A percentile compares a stretch with the other conserved stretches of the same genome.
Evolutionary conservation across 2,797 vertebrate species (phyloP).

Genomic region (Oreochromis grahami): DNA sequence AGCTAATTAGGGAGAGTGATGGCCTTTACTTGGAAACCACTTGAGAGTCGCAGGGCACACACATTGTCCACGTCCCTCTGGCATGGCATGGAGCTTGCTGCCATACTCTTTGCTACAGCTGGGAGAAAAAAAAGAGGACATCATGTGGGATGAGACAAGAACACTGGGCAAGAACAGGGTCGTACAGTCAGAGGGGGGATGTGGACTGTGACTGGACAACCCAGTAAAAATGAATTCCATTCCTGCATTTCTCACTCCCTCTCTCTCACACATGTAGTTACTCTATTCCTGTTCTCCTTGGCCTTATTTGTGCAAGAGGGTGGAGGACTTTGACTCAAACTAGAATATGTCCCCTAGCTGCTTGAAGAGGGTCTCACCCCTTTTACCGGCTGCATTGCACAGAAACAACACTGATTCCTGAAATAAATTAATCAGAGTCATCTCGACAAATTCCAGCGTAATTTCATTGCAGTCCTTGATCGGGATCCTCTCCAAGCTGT

Average conservation of each 20-base stretch:
- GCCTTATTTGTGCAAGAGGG: neutral
- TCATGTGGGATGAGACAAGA: constrained; percentile 11
- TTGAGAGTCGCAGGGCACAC: constrained; percentile 68
- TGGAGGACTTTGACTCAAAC: neutral
- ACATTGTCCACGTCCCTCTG: constrained; percentile 75
- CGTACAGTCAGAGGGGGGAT: neutral
- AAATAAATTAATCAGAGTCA: constrained; percentile 24
- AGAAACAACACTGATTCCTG: constrained; percentile 21
- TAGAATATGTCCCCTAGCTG: neutral
- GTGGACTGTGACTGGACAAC: constrained; percentile 19
- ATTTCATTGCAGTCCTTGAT: constrained; percentile 34
- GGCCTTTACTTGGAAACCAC: constrained; percentile 86
- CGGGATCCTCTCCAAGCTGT: constrained; percentile 41
- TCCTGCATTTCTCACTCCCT: constrained; percentile 18
- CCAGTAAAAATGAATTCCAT: neutral
- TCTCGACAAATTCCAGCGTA: constrained; percentile 31
- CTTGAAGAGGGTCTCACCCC: neutral
- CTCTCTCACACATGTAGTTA: neutral
- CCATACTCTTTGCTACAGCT: constrained; percentile 52
- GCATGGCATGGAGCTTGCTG: constrained; percentile 58
- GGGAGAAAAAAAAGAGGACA: constrained; percentile 35
- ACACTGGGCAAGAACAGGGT: constrained; percentile 12
- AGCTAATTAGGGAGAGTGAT: constrained; percentile 96
- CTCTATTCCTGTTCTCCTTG: constrained; percentile 16
- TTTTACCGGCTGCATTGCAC: neutral